A percentile compares a stretch with the other conserved stretches of the same genome.
Evolutionary conservation across 2,888 invertebrate species (phyloP).

Genomic region (Lysandra bellargus): DNA sequence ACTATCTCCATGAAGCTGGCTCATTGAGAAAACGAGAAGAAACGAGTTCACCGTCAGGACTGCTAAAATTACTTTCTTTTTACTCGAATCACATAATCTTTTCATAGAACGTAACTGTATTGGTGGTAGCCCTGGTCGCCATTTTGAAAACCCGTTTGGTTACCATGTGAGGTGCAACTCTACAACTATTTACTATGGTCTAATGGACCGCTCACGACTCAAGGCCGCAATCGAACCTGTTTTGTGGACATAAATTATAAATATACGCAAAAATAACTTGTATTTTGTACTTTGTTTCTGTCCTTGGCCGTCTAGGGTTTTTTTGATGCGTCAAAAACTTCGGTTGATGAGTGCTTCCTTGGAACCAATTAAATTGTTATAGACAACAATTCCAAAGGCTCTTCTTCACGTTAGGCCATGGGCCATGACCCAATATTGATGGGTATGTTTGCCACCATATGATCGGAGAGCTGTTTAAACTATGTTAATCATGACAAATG

Average conservation of each 20-base stretch:
- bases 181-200: slow-evolving; percentile 12
- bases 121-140: neutral
- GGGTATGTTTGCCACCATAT: too few relatives aligned
- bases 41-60: neutral
- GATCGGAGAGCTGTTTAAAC: too few relatives aligned
- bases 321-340: neutral
- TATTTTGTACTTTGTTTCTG: neutral
- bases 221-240: slow-evolving; percentile 19
- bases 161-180: neutral
- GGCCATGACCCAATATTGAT: too few relatives aligned
- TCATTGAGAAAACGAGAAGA: slow-evolving; percentile 1
- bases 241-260: neutral
- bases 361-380: neutral
- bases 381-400: neutral
- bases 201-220: slow-evolving; percentile 10
- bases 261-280: neutral
- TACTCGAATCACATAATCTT: neutral
- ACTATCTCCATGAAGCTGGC: neutral
- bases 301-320: neutral
- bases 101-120: neutral
- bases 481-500: too few relatives aligned
- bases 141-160: slow-evolving; percentile 3
- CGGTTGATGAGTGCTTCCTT: neutral
- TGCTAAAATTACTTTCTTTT: neutral
- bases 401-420: too few relatives aligned